phyloP scores from a whole-genome alignment of 2,797 vertebrate species.

The Hydrocynus forskahlii region DNA sequence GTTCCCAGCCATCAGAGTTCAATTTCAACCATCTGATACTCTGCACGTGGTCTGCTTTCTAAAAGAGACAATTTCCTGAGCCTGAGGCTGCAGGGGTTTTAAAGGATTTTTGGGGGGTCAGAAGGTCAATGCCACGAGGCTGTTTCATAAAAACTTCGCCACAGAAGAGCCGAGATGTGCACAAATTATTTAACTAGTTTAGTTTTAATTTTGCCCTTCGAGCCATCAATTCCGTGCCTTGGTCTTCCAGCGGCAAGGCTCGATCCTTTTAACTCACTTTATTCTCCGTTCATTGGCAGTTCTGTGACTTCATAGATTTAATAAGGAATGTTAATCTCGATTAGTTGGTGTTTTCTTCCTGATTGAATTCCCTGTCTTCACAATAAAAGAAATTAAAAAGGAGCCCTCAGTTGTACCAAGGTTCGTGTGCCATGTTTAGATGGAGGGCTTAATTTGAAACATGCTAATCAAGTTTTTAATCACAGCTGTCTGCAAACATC shows the following conservation, averaged over 20 bases:
- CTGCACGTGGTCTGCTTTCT: neutral
- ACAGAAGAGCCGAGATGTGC: no score
- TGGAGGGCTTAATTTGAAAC: neutral
- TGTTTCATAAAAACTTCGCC: slow-evolving; percentile 17
- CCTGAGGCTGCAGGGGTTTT: neutral
- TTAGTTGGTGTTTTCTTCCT: neutral
- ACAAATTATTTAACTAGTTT: neutral
- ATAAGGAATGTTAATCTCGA: neutral
- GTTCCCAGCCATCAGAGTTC: slow-evolving; percentile 18
- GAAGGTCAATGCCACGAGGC: neutral
- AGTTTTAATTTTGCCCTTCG: neutral
- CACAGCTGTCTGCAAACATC: neutral
- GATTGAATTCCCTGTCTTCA: neutral
- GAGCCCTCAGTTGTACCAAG: neutral
- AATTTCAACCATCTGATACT: slow-evolving; percentile 37
- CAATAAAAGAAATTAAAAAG: neutral
- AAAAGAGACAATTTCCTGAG: slow-evolving; percentile 31
- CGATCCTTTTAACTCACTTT: neutral
- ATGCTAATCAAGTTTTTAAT: neutral
- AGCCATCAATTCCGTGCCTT: neutral
- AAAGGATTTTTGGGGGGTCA: slow-evolving; percentile 12
- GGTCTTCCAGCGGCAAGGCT: neutral
- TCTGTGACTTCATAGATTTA: neutral
- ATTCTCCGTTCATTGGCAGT: neutral
- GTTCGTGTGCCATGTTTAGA: neutral